Evolutionary conservation across 2,113 vertebrate species (phyloP), one percentile per base, ranked within the genome.

Genomic region (Nestor notabilis): DNA sequence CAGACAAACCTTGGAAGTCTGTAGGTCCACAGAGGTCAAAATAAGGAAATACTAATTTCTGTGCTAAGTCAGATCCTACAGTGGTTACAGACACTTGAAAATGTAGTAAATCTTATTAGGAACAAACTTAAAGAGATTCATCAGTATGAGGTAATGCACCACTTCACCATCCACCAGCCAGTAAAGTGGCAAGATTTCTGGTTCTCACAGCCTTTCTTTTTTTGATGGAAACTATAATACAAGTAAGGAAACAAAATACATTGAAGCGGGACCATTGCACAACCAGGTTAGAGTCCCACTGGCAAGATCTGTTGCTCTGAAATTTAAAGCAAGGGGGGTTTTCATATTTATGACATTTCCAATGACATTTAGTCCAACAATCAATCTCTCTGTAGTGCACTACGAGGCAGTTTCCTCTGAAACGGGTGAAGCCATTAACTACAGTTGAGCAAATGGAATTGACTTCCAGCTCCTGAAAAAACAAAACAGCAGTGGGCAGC

Each of bases 291-390:
- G 55, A 68, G 69, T 71, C 44, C 47, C 50, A 66, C 43, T 58
- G 50, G 56, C 46, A 64, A 65, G 10, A 85, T 66, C 47, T 61
- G 31, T 10, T 44, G 85, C 82, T 95, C 91, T 92, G 85, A 98
- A 96, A 82, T 91, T 69, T 95, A 96, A 97, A 94, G 75, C 27
- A 95, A 84, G 23, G 2, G 12, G 9, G 7, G 37, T 71, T 96
- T 96, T 86, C 33, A 56, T 58, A 53, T 78, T 95, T 95, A 95
- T 96, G 95, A 96, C 92, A 95, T 97, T 97, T 97, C 60, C 78
- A 94, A 37, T 88, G 89, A 93, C 92, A 96, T 88, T 97, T 83
- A 93, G 69, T 92, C 21, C 85, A 88, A 91, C 71, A 96, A 88
- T 76, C 68, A 89, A 77, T 96, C 76, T 97, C 74, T 27, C 61